Conservation (phyloP, 1,140 invertebrate genomes). For the Gryon sp. region DNA sequence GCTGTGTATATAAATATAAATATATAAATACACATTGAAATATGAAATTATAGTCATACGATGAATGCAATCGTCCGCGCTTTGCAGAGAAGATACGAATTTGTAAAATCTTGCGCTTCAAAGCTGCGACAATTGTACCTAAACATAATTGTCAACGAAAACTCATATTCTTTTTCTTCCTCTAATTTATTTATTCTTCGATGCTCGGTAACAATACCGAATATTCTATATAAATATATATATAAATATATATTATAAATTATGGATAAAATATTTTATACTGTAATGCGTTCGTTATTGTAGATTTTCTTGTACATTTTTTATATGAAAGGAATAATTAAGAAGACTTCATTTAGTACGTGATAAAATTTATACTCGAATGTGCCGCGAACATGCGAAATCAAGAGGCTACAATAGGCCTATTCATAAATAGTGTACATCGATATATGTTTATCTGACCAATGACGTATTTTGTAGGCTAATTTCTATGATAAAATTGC, state of each 20-base stretch:
- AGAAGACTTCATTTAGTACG: constrained; percentile 67
- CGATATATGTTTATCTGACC: constrained; percentile 36
- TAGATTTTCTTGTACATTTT: constrained; percentile 80
- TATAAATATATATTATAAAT: constrained; percentile 66
- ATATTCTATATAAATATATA: constrained; percentile 66
- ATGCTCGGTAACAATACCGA: constrained; percentile 52
- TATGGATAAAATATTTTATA: constrained; percentile 69
- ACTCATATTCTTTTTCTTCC: constrained; percentile 59
- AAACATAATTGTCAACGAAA: constrained; percentile 62
- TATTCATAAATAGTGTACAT: constrained; percentile 57
- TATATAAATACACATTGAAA: constrained; percentile 58
- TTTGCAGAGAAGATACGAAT: constrained; percentile 50
- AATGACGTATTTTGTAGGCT: constrained; percentile 41
- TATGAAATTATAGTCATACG: constrained; percentile 60
- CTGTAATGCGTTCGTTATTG: constrained; percentile 75
- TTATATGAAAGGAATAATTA: constrained; percentile 77
- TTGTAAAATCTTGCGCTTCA: constrained; percentile 50
- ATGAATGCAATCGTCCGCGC: constrained; percentile 53
- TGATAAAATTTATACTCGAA: constrained; percentile 63
- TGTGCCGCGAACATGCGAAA: constrained; percentile 44
- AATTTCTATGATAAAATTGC: no score
- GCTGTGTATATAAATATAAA: constrained; percentile 62
- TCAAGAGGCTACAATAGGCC: constrained; percentile 57
- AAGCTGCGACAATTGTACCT: constrained; percentile 63
- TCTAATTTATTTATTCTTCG: constrained; percentile 65